Percentiles rank a stretch among this genome's conserved stretches.
phyloP scores from a whole-genome alignment of 2,113 vertebrate species.

The Sigmodon hispidus region DNA sequence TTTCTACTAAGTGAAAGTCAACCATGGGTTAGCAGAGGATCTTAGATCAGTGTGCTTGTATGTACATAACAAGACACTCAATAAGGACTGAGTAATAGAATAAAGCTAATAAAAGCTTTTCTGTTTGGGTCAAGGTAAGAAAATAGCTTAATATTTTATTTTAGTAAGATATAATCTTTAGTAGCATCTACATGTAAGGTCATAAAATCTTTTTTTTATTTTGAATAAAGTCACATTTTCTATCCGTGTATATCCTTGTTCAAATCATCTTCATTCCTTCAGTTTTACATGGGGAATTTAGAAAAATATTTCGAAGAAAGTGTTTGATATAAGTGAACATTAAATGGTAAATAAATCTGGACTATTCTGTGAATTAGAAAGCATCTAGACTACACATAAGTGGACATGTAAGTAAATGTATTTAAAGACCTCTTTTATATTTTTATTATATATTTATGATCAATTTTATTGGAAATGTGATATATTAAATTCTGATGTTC shows the following conservation, averaged over 20 bases:
- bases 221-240: no score
- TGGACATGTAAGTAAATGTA: background rate
- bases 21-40: background rate
- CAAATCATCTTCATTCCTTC: background rate
- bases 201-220: background rate
- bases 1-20: constrained; percentile 27
- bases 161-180: background rate
- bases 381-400: background rate
- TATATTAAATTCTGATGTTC: background rate
- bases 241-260: no score
- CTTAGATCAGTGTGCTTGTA: background rate
- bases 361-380: background rate
- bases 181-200: background rate
- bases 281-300: background rate
- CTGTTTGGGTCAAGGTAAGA: background rate
- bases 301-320: background rate
- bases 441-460: background rate
- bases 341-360: no score
- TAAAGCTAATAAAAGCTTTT: background rate
- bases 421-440: background rate
- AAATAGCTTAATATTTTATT: background rate
- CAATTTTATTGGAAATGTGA: background rate
- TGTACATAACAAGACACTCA: background rate
- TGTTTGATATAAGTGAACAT: background rate
- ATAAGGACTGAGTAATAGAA: background rate